phyloP scores from a whole-genome alignment of 2,888 invertebrate species.

The Philhelius pedissequus region DNA sequence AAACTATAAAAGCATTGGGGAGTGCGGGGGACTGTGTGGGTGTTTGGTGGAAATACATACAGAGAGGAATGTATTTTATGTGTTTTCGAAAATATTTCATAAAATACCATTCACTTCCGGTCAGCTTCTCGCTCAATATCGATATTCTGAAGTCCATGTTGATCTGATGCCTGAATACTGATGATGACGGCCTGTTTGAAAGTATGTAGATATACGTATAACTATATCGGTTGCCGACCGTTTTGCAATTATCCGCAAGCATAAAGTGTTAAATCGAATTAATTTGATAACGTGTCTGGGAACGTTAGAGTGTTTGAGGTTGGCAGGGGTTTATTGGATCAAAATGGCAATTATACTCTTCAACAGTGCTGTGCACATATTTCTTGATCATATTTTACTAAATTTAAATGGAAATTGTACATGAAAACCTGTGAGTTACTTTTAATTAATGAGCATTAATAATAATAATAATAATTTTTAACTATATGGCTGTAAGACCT shows the following conservation, averaged over 20 bases:
- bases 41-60: not conserved
- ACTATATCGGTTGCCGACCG: slow-evolving; percentile 21
- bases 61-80: slow-evolving; percentile 23
- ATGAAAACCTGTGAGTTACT: too few relatives aligned
- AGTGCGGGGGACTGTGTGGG: not conserved
- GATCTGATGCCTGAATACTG: not conserved
- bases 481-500: too few relatives aligned
- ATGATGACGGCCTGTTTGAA: not conserved
- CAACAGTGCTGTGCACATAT: not conserved
- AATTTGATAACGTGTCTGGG: slow-evolving; percentile 54
- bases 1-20: slow-evolving; percentile 10
- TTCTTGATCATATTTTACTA: too few relatives aligned
- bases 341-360: not conserved
- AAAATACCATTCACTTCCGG: slow-evolving; percentile 21
- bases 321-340: slow-evolving; percentile 26
- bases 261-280: slow-evolving; percentile 62
- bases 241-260: slow-evolving; percentile 46
- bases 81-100: slow-evolving; percentile 47
- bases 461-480: too few relatives aligned
- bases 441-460: too few relatives aligned
- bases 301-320: slow-evolving; percentile 33
- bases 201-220: not conserved
- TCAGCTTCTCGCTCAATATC: not conserved
- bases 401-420: too few relatives aligned
- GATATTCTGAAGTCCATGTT: not conserved